These are phyloP conservation scores for Stenchaetothrips biformis DNA, from an alignment of 2,888 invertebrate genomes.

Conservation along the genomic window DNA sequence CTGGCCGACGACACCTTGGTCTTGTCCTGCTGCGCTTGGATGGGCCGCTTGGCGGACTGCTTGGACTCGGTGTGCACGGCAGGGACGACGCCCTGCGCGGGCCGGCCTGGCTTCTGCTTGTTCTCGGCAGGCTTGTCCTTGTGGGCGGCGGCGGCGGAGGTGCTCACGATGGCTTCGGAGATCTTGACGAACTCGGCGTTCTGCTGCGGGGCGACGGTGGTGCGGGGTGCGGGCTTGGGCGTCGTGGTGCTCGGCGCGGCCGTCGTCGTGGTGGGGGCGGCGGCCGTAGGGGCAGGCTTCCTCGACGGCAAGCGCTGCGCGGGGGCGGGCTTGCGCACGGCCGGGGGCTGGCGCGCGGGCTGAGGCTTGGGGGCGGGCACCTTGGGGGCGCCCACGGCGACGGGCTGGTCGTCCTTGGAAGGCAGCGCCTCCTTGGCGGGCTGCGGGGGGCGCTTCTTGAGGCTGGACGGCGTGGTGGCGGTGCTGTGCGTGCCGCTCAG, in stretches of 20 bases:
- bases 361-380: neutral
- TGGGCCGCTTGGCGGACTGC: slow-evolving; percentile 4
- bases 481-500: slow-evolving; percentile 51
- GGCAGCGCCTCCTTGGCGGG: neutral
- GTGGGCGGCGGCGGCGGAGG: neutral
- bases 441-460: neutral
- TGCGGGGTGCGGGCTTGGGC: neutral
- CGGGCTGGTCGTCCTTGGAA: neutral
- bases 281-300: neutral
- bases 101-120: neutral
- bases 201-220: neutral
- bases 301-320: neutral
- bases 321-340: neutral
- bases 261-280: neutral
- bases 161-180: neutral
- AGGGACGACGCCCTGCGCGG: neutral
- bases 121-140: slow-evolving; percentile 13
- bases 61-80: slow-evolving; percentile 14
- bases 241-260: neutral
- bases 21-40: slow-evolving; percentile 28
- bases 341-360: neutral
- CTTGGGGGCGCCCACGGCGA: neutral
- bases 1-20: slow-evolving; percentile 3
- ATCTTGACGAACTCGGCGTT: slow-evolving; percentile 8
- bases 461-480: slow-evolving; percentile 30